These are phyloP conservation scores for Bombus sibiricus DNA, from an alignment of 1,140 invertebrate species.

Conservation along the genomic window DNA sequence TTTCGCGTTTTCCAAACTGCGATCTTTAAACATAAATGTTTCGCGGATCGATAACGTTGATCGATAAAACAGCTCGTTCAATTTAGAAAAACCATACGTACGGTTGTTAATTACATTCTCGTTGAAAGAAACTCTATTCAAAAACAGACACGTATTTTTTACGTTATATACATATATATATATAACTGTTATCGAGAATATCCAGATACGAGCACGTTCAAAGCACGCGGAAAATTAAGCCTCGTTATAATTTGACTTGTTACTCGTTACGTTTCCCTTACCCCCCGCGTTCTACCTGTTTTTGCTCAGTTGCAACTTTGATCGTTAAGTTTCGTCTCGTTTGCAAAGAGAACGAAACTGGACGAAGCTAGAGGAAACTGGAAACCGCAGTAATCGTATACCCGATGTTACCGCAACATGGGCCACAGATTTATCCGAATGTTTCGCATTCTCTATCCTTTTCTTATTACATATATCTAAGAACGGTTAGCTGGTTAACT, in stretches of 20 bases:
- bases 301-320: not conserved
- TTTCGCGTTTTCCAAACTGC: not conserved
- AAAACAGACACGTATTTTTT: too few relatives aligned
- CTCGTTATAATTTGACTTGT: not conserved
- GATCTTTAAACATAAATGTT: not conserved
- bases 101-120: not conserved
- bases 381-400: conserved; percentile 29
- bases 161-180: not conserved
- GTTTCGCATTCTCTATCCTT: not conserved
- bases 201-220: not conserved
- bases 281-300: not conserved
- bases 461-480: not conserved
- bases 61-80: not conserved
- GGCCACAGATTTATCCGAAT: not conserved
- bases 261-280: not conserved
- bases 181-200: not conserved
- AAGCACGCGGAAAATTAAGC: not conserved
- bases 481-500: not conserved
- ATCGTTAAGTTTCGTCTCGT: conserved; percentile 14
- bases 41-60: too few relatives aligned
- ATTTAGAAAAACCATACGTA: not conserved
- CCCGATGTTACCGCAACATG: conserved; percentile 19
- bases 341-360: conserved; percentile 6
- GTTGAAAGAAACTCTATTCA: not conserved
- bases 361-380: conserved; percentile 13